These are phyloP conservation scores for Pangasius sanitwongsei DNA, from an alignment of 2,797 vertebrate genomes.

Conservation along the genomic window DNA sequence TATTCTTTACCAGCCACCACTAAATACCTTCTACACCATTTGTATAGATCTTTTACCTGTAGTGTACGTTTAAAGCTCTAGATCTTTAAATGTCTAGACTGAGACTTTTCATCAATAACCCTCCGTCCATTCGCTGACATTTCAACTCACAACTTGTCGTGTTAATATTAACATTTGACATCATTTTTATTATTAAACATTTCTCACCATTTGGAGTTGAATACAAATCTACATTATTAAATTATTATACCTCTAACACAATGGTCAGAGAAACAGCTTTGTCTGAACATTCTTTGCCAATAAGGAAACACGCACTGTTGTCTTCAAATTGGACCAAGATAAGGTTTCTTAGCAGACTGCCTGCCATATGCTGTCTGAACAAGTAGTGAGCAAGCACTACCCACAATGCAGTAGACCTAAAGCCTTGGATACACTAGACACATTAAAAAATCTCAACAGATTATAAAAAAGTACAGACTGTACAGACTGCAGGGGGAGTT, in stretches of 20 bases:
- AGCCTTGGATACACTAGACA: background rate
- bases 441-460: background rate
- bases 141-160: background rate
- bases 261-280: background rate
- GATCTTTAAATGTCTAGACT: background rate
- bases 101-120: background rate
- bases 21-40: background rate
- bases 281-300: background rate
- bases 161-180: background rate
- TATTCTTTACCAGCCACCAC: background rate
- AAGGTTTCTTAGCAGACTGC: slow-evolving; percentile 6
- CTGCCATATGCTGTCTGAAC: slow-evolving; percentile 26
- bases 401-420: slow-evolving; percentile 3
- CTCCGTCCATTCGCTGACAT: background rate
- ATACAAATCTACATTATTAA: background rate
- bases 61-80: background rate
- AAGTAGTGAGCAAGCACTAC: background rate
- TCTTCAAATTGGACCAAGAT: background rate
- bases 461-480: slow-evolving; percentile 7
- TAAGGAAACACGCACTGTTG: background rate
- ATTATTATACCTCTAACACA: background rate
- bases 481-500: background rate
- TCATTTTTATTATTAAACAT: background rate
- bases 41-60: background rate
- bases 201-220: background rate